Evolutionary conservation across 1,140 invertebrate species (phyloP), one percentile per base, ranked within the genome.

Genomic region (Epicauta chinensis): DNA sequence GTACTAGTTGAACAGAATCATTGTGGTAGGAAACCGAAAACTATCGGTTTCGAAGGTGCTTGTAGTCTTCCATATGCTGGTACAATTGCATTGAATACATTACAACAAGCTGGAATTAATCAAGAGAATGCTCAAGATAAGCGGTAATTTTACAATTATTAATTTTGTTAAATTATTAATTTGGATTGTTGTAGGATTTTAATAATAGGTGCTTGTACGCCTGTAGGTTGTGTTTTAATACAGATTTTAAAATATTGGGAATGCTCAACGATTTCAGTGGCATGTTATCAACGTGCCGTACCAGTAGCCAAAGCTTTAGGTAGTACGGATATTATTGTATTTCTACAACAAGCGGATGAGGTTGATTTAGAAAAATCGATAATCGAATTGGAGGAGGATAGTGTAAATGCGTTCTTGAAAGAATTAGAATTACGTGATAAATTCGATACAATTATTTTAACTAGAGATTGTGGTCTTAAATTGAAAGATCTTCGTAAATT

Each of bases 181-280:
- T 36, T 49, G 23, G 42, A 39, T 57, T 44, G 58, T 63, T 58
- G 56, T 65, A 87, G 87, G 60, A 71, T 88, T 48, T 72, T 90
- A 10, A 71, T 90, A 44, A 78, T 80, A 64, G 83, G 78, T 38
- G 86, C 82, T 15, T 79, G 79, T 56, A 84, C 81, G 15, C 80
- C 84, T 12, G 75, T 84, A 15, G 86, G 86, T 16, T 83, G 83
- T 60, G 77, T 87, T 58, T 74, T 86, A 32, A 78, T 83, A 39
- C 86, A 90, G 70, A 65, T 89, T 32, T 70, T 84, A 34, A 81
- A 80, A 56, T 67, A 80, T 9, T 87, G 84, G 82, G 82, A 82
- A 17, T 23, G 32, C 11, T 80, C 77, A 29, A 58, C 77, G 43
- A 73, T 83, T 6, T 75, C 78, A 7, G 73, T 76, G 1, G 74